A percentile compares a stretch with the other conserved stretches of the same genome.
Conservation (phyloP, 2,797 vertebrate genomes). For the Pachyuromys duprasi region DNA sequence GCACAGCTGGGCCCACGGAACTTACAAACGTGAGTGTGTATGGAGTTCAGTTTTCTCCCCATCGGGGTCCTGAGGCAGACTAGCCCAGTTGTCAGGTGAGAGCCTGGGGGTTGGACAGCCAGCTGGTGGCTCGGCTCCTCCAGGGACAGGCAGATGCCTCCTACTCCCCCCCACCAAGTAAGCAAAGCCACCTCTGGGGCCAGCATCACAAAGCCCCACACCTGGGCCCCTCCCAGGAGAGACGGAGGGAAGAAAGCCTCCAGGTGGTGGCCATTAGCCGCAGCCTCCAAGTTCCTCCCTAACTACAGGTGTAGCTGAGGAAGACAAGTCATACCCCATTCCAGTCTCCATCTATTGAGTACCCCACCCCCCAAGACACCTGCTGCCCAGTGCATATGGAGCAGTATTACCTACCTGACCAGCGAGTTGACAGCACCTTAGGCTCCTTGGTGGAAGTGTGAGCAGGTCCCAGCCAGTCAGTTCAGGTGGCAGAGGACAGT, state of each 20-base stretch:
- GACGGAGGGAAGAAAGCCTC: slow-evolving; percentile 52
- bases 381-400: background rate
- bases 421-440: too few species aligned
- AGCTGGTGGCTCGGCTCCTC: slow-evolving; percentile 54
- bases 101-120: slow-evolving; percentile 73
- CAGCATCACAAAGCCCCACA: slow-evolving; percentile 61
- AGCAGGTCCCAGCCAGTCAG: background rate
- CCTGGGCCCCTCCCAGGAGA: slow-evolving; percentile 76
- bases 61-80: slow-evolving; percentile 74
- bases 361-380: background rate
- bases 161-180: slow-evolving; percentile 48
- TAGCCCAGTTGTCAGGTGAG: slow-evolving; percentile 6
- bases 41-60: slow-evolving; percentile 87
- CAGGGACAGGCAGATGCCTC: background rate
- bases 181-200: slow-evolving; percentile 72
- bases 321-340: background rate
- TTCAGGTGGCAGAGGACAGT: background rate
- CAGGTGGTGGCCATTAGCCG: slow-evolving; percentile 40
- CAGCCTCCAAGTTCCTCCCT: slow-evolving; percentile 6
- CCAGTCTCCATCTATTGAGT: background rate
- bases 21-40: slow-evolving; percentile 85
- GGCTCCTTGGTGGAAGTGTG: background rate
- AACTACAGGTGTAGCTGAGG: background rate
- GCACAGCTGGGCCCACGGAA: background rate
- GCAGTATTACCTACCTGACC: background rate